phyloP scores from a whole-genome alignment of 2,113 vertebrate genomes.

The Xenopus borealis region DNA sequence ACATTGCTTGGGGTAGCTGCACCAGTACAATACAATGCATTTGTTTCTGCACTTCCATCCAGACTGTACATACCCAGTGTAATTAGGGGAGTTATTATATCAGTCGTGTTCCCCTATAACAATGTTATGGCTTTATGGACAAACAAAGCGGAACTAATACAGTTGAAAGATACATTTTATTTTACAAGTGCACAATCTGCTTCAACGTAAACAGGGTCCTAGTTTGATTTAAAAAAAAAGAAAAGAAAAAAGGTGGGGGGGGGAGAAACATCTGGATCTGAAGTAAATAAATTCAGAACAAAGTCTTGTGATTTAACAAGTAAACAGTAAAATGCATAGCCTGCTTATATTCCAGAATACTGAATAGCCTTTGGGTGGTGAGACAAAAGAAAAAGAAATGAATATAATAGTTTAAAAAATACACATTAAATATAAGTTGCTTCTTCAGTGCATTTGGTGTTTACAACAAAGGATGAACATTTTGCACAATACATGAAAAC shows the following conservation, averaged over 20 bases:
- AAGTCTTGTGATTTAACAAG: slow-evolving; percentile 33
- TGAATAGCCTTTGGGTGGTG: neutral
- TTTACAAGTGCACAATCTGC: slow-evolving; percentile 45
- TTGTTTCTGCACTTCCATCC: too few species aligned
- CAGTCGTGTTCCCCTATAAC: too few species aligned
- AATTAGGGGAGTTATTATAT: too few species aligned
- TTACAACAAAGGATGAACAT: slow-evolving; percentile 97
- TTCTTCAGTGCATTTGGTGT: slow-evolving; percentile 98
- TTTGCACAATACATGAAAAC: slow-evolving; percentile 78
- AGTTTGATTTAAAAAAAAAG: slow-evolving; percentile 9
- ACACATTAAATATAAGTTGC: slow-evolving; percentile 89
- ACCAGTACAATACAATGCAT: too few species aligned
- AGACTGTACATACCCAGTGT: too few species aligned
- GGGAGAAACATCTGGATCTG: neutral
- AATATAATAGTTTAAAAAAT: slow-evolving; percentile 65
- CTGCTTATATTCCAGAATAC: slow-evolving; percentile 25
- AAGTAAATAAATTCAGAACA: slow-evolving; percentile 21
- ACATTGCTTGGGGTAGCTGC: too few species aligned
- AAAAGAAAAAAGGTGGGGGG: neutral
- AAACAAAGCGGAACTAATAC: too few species aligned
- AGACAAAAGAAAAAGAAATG: neutral
- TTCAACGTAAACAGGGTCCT: slow-evolving; percentile 41
- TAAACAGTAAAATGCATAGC: slow-evolving; percentile 45
- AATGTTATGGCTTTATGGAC: too few species aligned
- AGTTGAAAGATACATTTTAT: slow-evolving; percentile 41